Base-by-base conservation (phyloP, 2,797 vertebrate species). In the Naso thynnoides region DNA sequence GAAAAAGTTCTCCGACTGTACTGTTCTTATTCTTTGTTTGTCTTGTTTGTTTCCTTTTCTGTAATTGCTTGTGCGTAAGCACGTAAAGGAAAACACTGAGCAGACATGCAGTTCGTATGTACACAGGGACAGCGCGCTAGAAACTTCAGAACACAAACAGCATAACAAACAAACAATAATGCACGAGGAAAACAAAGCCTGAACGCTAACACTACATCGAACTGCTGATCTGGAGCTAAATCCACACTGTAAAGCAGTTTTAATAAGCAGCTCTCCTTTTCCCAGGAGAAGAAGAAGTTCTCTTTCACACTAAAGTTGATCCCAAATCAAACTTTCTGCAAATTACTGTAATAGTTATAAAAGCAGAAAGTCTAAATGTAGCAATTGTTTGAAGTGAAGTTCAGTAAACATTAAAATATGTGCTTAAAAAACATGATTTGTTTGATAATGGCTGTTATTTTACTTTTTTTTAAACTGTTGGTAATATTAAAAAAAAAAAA, bases 261-360 rank as follows among this genome's bases (percentile, higher is more conserved):
- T 33, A 3, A 33, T 33, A 9, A 33, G 31, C 7, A 33, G n/a
- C 7, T 33, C 2, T 33, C 5, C 9, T 6, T 33, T 33, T 33
- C 1, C 31, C 31, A 33, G 9, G 8, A 56, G 11, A n/a, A 24
- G 6, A 6, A 39, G 7, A n/a, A 31, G 41, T 2, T 33, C 18
- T 39, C 33, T 6, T 50, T 64, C 6, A 45, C 64, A 58, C 74
- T 48, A 80, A 82, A 70, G 26, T 0, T 2, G 49, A 71, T 55
- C 64, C 29, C 31, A 27, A 68, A 73, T 85, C 29, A 79, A 86
- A 76, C 29, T 31, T 39, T 48, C 47, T 49, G 44, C 44, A 73
- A 65, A 75, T 71, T 4, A 48, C 47, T 31, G 18, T 66, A 73
- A 88, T 59, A 47, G 49, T 31, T 68, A 5, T 13, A 45, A 81